Base-by-base conservation (phyloP, 2,888 invertebrate species). In the Drosophila longiperda region DNA sequence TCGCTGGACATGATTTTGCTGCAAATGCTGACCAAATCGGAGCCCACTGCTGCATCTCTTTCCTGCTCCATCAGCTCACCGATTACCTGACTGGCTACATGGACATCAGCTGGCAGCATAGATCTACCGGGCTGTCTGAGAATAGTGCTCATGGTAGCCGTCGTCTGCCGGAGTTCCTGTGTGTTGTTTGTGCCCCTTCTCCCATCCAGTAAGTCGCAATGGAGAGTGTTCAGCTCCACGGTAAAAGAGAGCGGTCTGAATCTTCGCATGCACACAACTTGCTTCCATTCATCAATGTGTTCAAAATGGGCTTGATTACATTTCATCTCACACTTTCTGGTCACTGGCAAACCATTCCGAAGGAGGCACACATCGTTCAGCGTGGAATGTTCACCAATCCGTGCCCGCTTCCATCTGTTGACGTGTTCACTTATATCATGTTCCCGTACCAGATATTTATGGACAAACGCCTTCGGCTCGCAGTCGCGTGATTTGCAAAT, bases 41-140 rank as follows among this genome's bases (percentile, higher is more conserved):
- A 55, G 34, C 90, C 81, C 3, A 92, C 36, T 2, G 83, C 81
- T 0, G 66, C 65, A 40, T 90, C 91, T 34, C 63, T 74, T 0
- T 65, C 75, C n/a, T 81, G 73, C 0, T 80, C 72, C 26, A 88
- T 66, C 4, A 91, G 73, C 4, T 68, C 68, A 20, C 78, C 78
- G 17, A 93, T 75, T 26, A 93, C 89, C 61, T 89, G 79, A 1
- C 90, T 94, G 26, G 94, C 91, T 66, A 94, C 94, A 85, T 94
- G 94, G 52, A 95, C 93, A 91, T 95, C 95, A 8, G 95, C 94
- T 1, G 95, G 95, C 69, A 95, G 94, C 2, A 95, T 90, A 3
- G 80, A 82, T 12, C 75, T 77, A 7, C 86, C 74, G 0, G 54
- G 65, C 45, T 82, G 75, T 0, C 75, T 55, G 17, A 92, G 79